A percentile compares a stretch with the other conserved stretches of the same genome.
phyloP scores from a whole-genome alignment of 2,888 invertebrate species.

The Nebria brevicollis region DNA sequence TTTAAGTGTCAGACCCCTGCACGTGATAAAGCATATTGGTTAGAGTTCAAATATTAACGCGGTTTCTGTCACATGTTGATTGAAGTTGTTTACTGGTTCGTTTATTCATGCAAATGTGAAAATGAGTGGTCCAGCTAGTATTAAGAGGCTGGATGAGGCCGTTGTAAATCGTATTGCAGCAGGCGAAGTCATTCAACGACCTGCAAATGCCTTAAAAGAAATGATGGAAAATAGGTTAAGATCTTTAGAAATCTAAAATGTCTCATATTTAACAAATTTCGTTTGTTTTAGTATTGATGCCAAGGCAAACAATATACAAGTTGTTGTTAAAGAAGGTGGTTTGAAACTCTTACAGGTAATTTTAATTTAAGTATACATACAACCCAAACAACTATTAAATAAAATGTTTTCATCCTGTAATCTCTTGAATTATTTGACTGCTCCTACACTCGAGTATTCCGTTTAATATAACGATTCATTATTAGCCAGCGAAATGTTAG shows the following conservation, averaged over 20 bases:
- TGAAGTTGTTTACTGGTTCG: no score
- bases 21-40: no score
- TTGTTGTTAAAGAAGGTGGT: constrained; percentile 93
- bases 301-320: constrained; percentile 85
- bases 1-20: no score
- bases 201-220: constrained; percentile 97
- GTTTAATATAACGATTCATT: no score
- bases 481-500: no score
- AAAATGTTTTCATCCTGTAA: no score
- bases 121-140: constrained; percentile 66
- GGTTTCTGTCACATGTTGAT: no score
- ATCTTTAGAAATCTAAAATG: constrained; percentile 5
- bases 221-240: constrained; percentile 92
- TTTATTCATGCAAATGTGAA: background rate
- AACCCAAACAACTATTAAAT: no score
- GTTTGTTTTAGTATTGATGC: constrained; percentile 87
- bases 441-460: no score
- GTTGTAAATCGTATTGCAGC: constrained; percentile 98
- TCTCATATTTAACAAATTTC: constrained; percentile 26
- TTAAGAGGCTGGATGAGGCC: constrained; percentile 83
- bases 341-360: constrained; percentile 84
- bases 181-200: constrained; percentile 97
- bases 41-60: no score
- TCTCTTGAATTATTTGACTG: no score
- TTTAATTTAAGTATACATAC: background rate